Base-by-base conservation (phyloP, 2,113 vertebrate genomes). In the Dipodomys ordii region DNA sequence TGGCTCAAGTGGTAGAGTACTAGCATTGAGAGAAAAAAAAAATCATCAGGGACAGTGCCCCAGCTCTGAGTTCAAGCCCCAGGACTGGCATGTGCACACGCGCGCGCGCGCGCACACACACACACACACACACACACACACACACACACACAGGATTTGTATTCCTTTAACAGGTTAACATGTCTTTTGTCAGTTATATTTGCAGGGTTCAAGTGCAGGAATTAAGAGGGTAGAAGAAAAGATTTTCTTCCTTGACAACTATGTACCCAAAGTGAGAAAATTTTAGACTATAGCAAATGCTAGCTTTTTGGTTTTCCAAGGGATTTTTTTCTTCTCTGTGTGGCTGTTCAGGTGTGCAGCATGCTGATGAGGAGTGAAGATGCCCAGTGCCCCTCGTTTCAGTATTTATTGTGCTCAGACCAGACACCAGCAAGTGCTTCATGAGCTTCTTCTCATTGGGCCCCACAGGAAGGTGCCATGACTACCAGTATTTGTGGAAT, bases 141-240 rank as follows among this genome's bases (percentile, higher is more conserved):
- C 39, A 39, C 39, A 39, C 39, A 39, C 39, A 39, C 39, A 39
- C 4, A 39, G 39, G 39, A 39, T 39, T 39, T 39, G 39, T 39
- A 39, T 39, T 39, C 39, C 39, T 39, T 39, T 39, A 39, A 39
- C 39, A 39, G 39, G 23, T 76, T 85, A 4, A 27, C 53, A 39
- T 83, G 1, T 32, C 81, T 88, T 84, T 84, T 77, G 64, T 44
- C 39, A 44, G 6, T 68, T 78, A 81, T 57, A 81, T 93, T 87
- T 85, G 2, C 64, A 73, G 78, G 28, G 6, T 27, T 28, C 69
- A 71, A 49, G 16, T 12, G 39, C 2, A 83, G 83, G 90, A 79
- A 35, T 15, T 68, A 92, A 73, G 28, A 77, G 27, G 9, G 11
- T 35, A 53, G 22, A 82, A 22, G 46, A 32, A 84, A 83, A 46